Conservation (phyloP, 2,113 vertebrate genomes). For the Taurulus bubalis region DNA sequence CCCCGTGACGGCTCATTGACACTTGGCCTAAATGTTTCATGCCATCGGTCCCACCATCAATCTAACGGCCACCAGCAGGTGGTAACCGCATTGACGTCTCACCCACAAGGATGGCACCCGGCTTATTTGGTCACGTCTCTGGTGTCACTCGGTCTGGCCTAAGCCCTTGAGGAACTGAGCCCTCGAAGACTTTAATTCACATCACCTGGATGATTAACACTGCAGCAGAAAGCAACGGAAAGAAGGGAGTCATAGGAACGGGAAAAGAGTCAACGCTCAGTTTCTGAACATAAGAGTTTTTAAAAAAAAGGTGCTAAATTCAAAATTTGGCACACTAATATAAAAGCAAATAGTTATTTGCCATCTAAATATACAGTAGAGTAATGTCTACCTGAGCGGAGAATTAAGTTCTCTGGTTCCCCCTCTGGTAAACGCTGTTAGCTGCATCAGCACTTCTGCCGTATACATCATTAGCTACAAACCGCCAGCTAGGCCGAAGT, state of each 20-base stretch:
- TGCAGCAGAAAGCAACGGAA: neutral
- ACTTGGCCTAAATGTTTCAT: constrained; percentile 20
- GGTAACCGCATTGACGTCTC: constrained; percentile 36
- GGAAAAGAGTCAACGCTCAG: neutral
- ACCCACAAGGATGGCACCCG: constrained; percentile 10
- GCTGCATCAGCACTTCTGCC: neutral
- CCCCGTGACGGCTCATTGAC: constrained; percentile 32
- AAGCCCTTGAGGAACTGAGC: neutral
- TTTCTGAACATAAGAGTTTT: neutral
- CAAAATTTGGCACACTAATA: no score
- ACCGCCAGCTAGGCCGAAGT: no score
- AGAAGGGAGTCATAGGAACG: neutral
- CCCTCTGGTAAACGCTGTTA: neutral
- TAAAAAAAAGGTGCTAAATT: no score
- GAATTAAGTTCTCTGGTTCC: neutral
- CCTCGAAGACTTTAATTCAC: constrained; percentile 1
- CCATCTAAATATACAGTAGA: no score
- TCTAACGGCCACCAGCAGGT: constrained; percentile 36
- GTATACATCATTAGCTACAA: no score
- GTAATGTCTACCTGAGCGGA: neutral
- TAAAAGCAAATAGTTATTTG: no score
- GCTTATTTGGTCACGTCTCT: constrained; percentile 56
- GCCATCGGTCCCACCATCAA: constrained; percentile 24
- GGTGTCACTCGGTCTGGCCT: neutral
- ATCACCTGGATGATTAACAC: constrained; percentile 1